phyloP scores from a whole-genome alignment of 2,797 vertebrate species.

The Peromyscus aztecus region DNA sequence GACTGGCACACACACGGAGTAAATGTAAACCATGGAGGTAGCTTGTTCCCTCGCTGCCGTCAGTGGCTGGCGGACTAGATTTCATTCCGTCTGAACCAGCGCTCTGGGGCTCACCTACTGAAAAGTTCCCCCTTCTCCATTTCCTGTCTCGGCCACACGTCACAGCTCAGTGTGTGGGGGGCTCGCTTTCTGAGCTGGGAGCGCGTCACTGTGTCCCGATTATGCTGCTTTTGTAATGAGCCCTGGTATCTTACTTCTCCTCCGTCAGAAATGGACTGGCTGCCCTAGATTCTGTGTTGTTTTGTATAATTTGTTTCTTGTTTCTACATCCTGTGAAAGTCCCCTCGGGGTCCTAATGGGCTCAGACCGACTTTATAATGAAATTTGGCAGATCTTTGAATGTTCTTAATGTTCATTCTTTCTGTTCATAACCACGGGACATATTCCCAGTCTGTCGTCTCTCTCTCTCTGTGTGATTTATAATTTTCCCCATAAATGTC shows the following conservation, averaged over 20 bases:
- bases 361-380: neutral
- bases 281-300: neutral
- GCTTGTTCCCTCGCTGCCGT: neutral
- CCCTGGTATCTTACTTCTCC: neutral
- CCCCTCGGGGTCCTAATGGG: neutral
- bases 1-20: no score
- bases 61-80: neutral
- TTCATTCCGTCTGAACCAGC: no score
- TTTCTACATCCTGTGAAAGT: neutral
- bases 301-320: neutral
- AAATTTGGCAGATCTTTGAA: neutral
- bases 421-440: neutral
- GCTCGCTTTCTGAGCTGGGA: neutral
- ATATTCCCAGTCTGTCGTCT: neutral
- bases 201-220: neutral
- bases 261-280: neutral
- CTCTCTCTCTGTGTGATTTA: neutral
- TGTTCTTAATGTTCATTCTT: neutral
- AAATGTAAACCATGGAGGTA: neutral
- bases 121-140: no score
- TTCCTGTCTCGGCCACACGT: no score
- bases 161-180: fast-evolving
- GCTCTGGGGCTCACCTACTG: neutral
- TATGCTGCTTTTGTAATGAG: neutral
- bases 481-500: neutral